Conservation (phyloP, 2,113 vertebrate genomes). For the Hypocryptadius cinnamomeus region DNA sequence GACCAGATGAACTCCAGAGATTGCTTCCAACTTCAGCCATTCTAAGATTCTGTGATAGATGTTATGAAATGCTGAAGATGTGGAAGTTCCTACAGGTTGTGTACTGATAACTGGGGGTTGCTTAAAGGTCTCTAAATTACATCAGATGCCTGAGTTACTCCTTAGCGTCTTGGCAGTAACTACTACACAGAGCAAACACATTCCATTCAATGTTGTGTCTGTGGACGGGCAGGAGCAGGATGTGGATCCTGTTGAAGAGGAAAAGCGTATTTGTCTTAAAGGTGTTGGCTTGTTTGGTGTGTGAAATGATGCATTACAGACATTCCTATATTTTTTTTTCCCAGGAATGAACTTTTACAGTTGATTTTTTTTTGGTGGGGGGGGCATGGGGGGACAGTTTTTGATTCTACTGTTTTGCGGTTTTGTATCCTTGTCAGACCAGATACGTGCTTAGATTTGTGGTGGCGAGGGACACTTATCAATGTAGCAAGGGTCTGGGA, state of each 20-base stretch:
- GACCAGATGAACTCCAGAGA: background rate
- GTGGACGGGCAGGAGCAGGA: background rate
- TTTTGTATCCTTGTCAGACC: background rate
- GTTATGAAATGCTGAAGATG: background rate
- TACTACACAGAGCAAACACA: background rate
- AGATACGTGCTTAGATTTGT: background rate
- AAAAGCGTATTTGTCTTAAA: background rate
- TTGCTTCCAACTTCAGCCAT: background rate
- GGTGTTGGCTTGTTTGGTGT: background rate
- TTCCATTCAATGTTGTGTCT: background rate
- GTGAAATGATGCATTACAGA: background rate
- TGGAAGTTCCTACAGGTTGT: background rate
- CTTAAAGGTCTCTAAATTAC: background rate
- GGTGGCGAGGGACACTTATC: background rate
- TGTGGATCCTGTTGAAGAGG: constrained; percentile 4
- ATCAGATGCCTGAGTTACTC: background rate
- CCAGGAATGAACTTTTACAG: background rate
- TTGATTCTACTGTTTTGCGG: background rate
- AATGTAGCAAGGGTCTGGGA: background rate
- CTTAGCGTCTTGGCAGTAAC: background rate
- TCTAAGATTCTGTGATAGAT: background rate
- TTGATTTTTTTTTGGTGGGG: background rate
- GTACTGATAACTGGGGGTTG: background rate
- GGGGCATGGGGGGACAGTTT: background rate
- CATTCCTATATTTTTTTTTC: background rate